A percentile compares a stretch with the other conserved stretches of the same genome.
phyloP scores from a whole-genome alignment of 2,113 vertebrate genomes.

The Stigmatopora argus region DNA sequence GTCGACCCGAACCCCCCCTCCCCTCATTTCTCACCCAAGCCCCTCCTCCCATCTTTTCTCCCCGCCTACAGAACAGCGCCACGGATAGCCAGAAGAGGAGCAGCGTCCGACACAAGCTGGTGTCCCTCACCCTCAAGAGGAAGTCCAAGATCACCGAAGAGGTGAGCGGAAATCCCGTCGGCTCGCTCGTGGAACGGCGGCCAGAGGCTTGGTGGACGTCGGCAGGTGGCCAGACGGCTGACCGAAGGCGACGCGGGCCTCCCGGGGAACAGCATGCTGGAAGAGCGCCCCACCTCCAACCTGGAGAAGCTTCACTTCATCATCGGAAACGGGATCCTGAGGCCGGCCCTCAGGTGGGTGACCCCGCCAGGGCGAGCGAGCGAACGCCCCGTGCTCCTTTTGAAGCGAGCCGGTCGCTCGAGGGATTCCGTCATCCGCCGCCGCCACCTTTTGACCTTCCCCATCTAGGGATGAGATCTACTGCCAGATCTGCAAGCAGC shows the following conservation, averaged over 20 bases:
- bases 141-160: constrained; percentile 96
- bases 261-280: constrained; percentile 94
- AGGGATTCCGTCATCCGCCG: no score
- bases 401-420: no score
- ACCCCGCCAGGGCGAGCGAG: no score
- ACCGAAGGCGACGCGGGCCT: constrained; percentile 83
- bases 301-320: constrained; percentile 98
- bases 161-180: constrained; percentile 58
- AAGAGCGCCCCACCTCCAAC: constrained; percentile 95
- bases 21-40: no score
- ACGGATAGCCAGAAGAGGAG: constrained; percentile 85
- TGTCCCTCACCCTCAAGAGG: constrained; percentile 95
- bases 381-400: no score
- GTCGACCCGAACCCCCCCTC: no score
- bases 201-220: not conserved
- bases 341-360: constrained; percentile 84
- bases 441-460: no score
- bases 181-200: not conserved
- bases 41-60: no score
- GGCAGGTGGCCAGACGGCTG: constrained; percentile 87
- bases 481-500: constrained; percentile 97
- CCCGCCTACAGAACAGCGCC: constrained; percentile 70
- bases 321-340: constrained; percentile 93
- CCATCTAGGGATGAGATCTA: constrained; percentile 90
- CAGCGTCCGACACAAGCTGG: constrained; percentile 90